Base-by-base conservation (phyloP, 2,113 vertebrate species). In the Agapornis roseicollis region DNA sequence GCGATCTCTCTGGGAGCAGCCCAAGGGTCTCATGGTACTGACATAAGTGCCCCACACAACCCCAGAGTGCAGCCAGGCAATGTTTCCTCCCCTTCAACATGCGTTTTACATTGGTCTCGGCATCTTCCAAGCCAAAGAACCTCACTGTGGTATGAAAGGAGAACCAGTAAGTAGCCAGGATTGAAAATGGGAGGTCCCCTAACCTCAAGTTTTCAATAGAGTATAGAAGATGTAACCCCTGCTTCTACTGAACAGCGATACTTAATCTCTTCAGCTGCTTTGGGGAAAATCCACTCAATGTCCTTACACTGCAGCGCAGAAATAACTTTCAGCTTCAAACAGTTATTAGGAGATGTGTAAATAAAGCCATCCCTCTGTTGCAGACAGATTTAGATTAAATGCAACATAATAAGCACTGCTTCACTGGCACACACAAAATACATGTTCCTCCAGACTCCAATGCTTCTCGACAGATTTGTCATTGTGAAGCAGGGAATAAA, bases 381-480 rank as follows among this genome's bases (percentile, higher is more conserved):
- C 71, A 85, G 84, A 88, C 79, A 78, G 44, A 91, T 94, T 94
- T 80, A 86, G 94, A 95, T 91, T 84, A 86, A 94, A 82, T 83
- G 65, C 41, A 91, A 72, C 63, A 49, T 87, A 95, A 85, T 69
- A 92, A 81, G 81, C 49, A 24, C 72, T 79, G 76, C 70, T 93
- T 93, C 90, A 44, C 60, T 93, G 80, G 76, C 79, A 84, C 80
- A 80, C 60, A 64, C 53, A 81, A 85, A 93, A 88, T 58, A 15
- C 83, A 47, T 90, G 73, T 88, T 92, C 91, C 68, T 90, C 52
- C 65, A 73, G 61, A 86, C 80, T 94, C 92, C 95, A 86, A 24
- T 92, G 83, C 84, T 90, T 92, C 79, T 92, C 84, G 81, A 86
- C 92, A 95, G 89, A 88, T 95, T 90, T 94, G 68, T 85, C 86